Conservation (phyloP, 2,797 vertebrate species). For the Mus minutoides region DNA sequence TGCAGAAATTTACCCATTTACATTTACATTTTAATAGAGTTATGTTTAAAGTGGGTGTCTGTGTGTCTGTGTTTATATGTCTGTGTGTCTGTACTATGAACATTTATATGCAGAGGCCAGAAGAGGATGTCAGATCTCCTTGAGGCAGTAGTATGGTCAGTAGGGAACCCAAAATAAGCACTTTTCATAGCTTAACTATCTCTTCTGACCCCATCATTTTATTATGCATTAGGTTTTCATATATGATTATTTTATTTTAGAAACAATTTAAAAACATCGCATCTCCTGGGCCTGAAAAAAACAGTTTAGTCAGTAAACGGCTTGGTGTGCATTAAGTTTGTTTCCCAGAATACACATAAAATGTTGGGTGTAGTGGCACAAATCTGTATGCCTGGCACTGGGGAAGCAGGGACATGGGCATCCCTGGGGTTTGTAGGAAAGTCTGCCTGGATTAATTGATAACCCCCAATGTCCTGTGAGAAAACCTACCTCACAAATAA, state of each 20-base stretch:
- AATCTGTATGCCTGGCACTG: background rate
- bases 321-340: background rate
- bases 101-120: background rate
- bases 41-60: background rate
- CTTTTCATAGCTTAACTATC: background rate
- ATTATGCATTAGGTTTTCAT: background rate
- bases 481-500: background rate
- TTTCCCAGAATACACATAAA: background rate
- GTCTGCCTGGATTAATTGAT: background rate
- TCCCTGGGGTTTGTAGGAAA: background rate
- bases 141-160: too few relatives aligned
- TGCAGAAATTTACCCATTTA: background rate
- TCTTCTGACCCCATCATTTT: background rate
- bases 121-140: too few relatives aligned
- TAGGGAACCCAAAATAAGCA: background rate
- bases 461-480: background rate
- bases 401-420: background rate
- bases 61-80: background rate
- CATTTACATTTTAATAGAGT: background rate
- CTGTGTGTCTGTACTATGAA: background rate
- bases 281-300: background rate
- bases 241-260: background rate
- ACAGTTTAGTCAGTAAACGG: too few relatives aligned
- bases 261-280: background rate
- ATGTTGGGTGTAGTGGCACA: background rate